Conservation (phyloP, 2,797 vertebrate genomes). For the Phaenicophaeus curvirostris region DNA sequence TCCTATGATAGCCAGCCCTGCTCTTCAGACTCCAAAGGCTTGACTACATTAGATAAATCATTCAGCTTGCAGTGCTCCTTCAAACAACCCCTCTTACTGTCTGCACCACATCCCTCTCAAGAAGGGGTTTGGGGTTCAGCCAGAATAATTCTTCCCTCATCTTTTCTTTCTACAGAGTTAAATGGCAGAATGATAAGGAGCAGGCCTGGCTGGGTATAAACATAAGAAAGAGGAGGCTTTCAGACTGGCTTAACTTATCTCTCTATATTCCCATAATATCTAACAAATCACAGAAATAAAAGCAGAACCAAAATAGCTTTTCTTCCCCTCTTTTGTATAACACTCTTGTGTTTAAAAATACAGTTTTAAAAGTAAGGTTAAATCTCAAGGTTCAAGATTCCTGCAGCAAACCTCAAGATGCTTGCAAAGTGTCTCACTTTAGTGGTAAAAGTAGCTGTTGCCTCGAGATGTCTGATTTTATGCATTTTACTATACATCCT, state of each 20-base stretch:
- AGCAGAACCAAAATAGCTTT: background rate
- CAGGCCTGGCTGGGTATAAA: conserved; percentile 16
- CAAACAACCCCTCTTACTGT: background rate
- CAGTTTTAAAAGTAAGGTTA: conserved; percentile 27
- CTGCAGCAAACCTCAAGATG: background rate
- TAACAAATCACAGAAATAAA: conserved; percentile 31
- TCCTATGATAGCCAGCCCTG: background rate
- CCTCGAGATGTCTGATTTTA: background rate
- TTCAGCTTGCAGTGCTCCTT: background rate
- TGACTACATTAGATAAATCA: background rate
- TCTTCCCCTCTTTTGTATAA: background rate
- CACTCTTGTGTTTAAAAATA: background rate
- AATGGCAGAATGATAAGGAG: conserved; percentile 26
- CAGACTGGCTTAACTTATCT: conserved; percentile 25
- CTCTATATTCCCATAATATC: background rate
- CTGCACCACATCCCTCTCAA: background rate
- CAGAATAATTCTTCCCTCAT: background rate
- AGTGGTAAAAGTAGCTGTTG: background rate
- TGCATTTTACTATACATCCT: background rate
- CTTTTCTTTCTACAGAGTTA: background rate
- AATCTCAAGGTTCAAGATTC: background rate
- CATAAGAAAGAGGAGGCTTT: background rate
- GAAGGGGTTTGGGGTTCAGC: background rate
- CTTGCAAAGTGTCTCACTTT: background rate
- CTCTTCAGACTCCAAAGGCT: background rate